These are phyloP conservation scores for Andrena minutula DNA, from an alignment of 2,888 invertebrate genomes.

Conservation along the genomic window DNA sequence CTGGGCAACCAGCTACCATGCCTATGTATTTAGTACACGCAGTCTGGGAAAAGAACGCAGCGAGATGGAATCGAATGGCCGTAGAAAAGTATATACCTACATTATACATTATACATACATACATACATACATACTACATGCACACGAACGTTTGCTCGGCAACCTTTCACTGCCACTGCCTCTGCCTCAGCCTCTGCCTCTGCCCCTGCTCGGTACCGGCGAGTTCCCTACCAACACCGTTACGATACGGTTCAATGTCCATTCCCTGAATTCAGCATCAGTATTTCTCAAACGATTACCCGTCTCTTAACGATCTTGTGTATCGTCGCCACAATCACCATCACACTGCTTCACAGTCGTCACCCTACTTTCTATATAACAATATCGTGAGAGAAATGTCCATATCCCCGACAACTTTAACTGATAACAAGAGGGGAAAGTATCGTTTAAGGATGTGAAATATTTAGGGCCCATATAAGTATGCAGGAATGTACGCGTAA, in stretches of 20 bases:
- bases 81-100: constrained; percentile 25
- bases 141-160: constrained; percentile 27
- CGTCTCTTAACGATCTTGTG: background rate
- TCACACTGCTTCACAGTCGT: background rate
- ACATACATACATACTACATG: no score
- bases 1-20: constrained; percentile 41
- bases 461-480: no score
- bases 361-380: background rate
- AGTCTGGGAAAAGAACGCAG: constrained; percentile 40
- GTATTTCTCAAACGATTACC: background rate
- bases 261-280: background rate
- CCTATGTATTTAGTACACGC: constrained; percentile 28
- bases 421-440: no score
- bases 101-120: no score
- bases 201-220: constrained; percentile 6
- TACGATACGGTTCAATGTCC: background rate
- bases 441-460: no score
- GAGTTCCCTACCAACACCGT: constrained; percentile 1
- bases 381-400: no score
- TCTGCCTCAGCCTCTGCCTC: background rate
- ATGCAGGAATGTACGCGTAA: background rate
- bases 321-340: background rate
- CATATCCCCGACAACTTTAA: no score
- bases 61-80: constrained; percentile 41
- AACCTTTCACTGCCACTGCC: constrained; percentile 49